phyloP scores from a whole-genome alignment of 2,113 vertebrate genomes.

The Plestiodon gilberti region DNA sequence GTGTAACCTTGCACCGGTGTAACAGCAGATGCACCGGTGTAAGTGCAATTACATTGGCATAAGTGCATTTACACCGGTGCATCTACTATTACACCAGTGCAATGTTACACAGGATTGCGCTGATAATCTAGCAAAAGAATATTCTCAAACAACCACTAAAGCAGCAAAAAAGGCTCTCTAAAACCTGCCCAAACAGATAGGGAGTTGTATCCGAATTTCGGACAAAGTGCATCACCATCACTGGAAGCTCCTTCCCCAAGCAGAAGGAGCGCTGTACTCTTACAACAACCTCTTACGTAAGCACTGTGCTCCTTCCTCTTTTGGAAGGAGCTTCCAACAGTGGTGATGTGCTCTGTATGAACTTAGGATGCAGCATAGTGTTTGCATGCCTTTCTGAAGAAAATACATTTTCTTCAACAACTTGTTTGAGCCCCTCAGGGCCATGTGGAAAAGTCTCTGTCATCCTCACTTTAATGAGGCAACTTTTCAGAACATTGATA shows the following conservation, averaged over 20 bases:
- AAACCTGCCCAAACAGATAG: not conserved
- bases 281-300: not conserved
- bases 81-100: too few species aligned
- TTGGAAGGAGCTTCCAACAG: not conserved
- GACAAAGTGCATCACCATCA: too few species aligned
- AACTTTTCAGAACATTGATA: not conserved
- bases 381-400: not conserved
- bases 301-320: not conserved
- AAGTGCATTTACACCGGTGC: too few species aligned
- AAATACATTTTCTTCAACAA: not conserved
- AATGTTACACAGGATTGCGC: too few species aligned
- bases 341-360: not conserved
- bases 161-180: not conserved
- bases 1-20: too few species aligned
- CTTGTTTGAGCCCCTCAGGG: not conserved
- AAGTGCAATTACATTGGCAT: too few species aligned
- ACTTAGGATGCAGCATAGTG: not conserved
- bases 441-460: not conserved
- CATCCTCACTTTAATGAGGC: not conserved
- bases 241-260: too few species aligned
- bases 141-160: not conserved
- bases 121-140: not conserved
- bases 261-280: too few species aligned
- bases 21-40: too few species aligned
- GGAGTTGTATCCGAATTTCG: too few species aligned